Evolutionary conservation across 2,888 invertebrate genomes (phyloP).

Genomic region (Protophormia terraenovae): DNA sequence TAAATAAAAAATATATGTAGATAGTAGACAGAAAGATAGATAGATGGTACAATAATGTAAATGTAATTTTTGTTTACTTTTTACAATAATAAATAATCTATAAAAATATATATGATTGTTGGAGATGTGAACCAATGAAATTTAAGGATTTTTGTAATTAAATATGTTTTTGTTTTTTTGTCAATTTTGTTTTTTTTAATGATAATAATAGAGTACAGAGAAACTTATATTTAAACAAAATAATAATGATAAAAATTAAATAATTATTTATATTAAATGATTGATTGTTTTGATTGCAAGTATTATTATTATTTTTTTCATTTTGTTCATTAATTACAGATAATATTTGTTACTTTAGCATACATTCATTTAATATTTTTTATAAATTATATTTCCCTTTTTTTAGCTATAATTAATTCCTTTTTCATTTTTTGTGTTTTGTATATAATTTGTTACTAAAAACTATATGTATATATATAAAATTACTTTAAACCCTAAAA

Average conservation of each 20-base stretch:
- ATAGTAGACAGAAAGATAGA: too few relatives aligned
- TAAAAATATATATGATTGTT: slow-evolving; percentile 41
- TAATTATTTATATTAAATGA: slow-evolving; percentile 12
- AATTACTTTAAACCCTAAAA: slow-evolving; percentile 75
- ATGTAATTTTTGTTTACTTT: slow-evolving; percentile 1
- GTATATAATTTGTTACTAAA: slow-evolving; percentile 70
- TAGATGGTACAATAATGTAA: background rate
- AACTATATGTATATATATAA: slow-evolving; percentile 68
- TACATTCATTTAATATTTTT: slow-evolving; percentile 17
- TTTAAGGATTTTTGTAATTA: slow-evolving; percentile 16
- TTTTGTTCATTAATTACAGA: slow-evolving; percentile 36
- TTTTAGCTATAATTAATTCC: slow-evolving; percentile 23
- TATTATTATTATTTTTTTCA: slow-evolving; percentile 18
- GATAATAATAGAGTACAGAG: slow-evolving; percentile 1
- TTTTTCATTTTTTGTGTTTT: slow-evolving; percentile 41
- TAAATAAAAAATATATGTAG: slow-evolving; percentile 21
- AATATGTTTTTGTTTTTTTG: background rate
- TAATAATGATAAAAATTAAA: slow-evolving; percentile 26
- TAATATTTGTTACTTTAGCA: slow-evolving; percentile 33
- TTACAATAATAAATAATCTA: slow-evolving; percentile 60
- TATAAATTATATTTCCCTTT: slow-evolving; percentile 48
- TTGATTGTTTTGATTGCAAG: slow-evolving; percentile 61
- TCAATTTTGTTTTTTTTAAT: slow-evolving; percentile 16
- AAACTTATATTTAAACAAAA: slow-evolving; percentile 47
- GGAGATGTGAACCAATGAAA: slow-evolving; percentile 41